Conservation (phyloP, 1,140 invertebrate genomes). For the Aphaenogaster rudis region DNA sequence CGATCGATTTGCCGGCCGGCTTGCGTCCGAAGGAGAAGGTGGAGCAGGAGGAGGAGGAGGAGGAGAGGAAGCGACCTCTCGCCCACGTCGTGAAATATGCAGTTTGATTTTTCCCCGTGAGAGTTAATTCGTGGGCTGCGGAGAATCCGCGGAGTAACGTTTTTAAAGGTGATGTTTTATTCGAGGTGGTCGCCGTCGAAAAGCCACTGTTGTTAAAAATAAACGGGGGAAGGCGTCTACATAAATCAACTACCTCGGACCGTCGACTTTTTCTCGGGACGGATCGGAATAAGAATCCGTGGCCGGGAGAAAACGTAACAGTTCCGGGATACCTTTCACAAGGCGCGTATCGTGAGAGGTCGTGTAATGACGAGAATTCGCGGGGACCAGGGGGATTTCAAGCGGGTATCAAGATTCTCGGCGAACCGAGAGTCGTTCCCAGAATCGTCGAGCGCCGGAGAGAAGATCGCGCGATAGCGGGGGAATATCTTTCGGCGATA, state of each 20-base stretch:
- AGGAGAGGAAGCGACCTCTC: not conserved
- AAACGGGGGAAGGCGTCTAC: not conserved
- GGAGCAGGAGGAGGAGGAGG: not conserved
- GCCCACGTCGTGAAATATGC: slow-evolving; percentile 44
- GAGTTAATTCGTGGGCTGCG: slow-evolving; percentile 28
- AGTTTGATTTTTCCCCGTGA: slow-evolving; percentile 43
- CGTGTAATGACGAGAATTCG: slow-evolving; percentile 22
- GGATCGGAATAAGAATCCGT: slow-evolving; percentile 4
- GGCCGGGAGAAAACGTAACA: slow-evolving; percentile 6
- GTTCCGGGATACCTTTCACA: not conserved
- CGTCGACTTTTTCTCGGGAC: not conserved
- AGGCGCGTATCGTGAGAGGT: not conserved
- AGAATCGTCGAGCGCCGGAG: slow-evolving; percentile 12
- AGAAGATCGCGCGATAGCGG: slow-evolving; percentile 46
- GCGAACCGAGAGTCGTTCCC: slow-evolving; percentile 2
- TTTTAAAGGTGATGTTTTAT: slow-evolving; percentile 42
- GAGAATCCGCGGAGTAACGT: slow-evolving; percentile 16
- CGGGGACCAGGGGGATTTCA: not conserved
- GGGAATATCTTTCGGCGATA: slow-evolving; percentile 55
- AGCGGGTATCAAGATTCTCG: slow-evolving; percentile 4
- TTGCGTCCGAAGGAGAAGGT: not conserved
- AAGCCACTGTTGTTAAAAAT: not conserved
- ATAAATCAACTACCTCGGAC: slow-evolving; percentile 9
- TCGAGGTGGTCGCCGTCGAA: not conserved
- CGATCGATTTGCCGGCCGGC: slow-evolving; percentile 47